phyloP scores from a whole-genome alignment of 2,888 invertebrate species.

The Zygaena filipendulae region DNA sequence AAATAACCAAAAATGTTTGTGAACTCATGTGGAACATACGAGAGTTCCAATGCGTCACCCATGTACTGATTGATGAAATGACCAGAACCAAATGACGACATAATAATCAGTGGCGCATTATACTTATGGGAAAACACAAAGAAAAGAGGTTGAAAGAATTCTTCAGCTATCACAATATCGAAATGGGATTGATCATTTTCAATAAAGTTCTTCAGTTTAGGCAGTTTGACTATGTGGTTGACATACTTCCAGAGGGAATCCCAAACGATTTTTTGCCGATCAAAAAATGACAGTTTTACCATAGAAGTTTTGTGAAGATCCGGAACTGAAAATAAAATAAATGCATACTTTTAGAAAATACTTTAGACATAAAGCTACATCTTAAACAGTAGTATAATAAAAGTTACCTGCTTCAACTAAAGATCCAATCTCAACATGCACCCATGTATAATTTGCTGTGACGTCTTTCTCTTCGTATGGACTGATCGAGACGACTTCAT shows the following conservation, averaged over 20 bases:
- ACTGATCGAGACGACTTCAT: slow-evolving; percentile 9
- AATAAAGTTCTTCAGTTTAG: slow-evolving; percentile 16
- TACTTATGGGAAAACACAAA: slow-evolving; percentile 25
- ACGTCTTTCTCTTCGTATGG: slow-evolving; percentile 7
- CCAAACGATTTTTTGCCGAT: slow-evolving; percentile 4
- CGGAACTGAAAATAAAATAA: slow-evolving; percentile 9
- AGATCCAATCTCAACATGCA: slow-evolving; percentile 4
- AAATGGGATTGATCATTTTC: slow-evolving; percentile 18
- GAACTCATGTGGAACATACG: slow-evolving; percentile 54
- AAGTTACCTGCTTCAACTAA: slow-evolving; percentile 8
- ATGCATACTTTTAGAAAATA: background rate
- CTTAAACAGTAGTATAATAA: no score
- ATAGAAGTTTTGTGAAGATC: slow-evolving; percentile 1
- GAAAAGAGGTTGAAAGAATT: slow-evolving; percentile 25
- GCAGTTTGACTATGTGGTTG: slow-evolving; percentile 14
- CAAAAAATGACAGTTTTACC: slow-evolving; percentile 1
- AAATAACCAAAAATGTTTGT: slow-evolving; percentile 37
- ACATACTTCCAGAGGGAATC: slow-evolving; percentile 5
- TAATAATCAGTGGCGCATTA: slow-evolving; percentile 18
- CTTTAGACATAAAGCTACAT: background rate
- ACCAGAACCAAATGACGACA: slow-evolving; percentile 17
- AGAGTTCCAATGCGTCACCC: slow-evolving; percentile 21
- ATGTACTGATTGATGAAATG: slow-evolving; percentile 18
- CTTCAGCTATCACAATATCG: slow-evolving; percentile 24
- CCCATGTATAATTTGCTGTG: slow-evolving; percentile 4